Base-by-base conservation (phyloP, 2,888 invertebrate genomes). In the Lycia hirtaria region DNA sequence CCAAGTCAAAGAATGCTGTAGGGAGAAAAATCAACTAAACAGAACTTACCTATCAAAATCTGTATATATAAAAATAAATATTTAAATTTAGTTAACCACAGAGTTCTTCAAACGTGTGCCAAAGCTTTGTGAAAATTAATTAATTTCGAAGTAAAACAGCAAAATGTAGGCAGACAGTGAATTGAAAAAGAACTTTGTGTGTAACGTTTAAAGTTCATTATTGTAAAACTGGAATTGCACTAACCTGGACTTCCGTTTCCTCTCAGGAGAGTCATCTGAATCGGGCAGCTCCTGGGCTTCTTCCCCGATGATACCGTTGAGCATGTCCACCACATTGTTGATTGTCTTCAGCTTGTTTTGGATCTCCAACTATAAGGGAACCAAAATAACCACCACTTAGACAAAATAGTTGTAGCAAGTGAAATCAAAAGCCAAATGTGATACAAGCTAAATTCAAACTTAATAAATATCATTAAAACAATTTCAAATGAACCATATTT, bases 241-340 rank as follows among this genome's bases (percentile, higher is more conserved):
- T 48, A 17, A 92, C 92, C 92, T 92, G 69, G 92, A 92, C 61
- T 87, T 92, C n/a, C 85, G 75, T 57, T 88, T 91, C 54, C 81
- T 80, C 0, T 87, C 87, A 0, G 71, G 56, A 0, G 84, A 71
- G 12, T 81, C 82, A 0, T 85, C 87, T 0, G 75, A 69, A 1
- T 81, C 81, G 1, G 30, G 67, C 2, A 71, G 44, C 32, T 85
- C 83, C 2, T 71, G 74, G 1, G 83, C 88, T 67, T 95, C 95
- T 71, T 96, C 96, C 0, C 96, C 96, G 73, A 97, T 96, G 76
- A 97, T 96, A 28, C 95, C 95, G 59, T 96, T 96, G 72, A 97
- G 92, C 96, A 97, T 97, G 77, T 97, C 97, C 75, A 97, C 96
- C 17, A 97, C 97, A 83, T 96, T 96, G 85, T 95, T 95, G 80